Percentiles rank a stretch among this genome's conserved stretches.
Conservation (phyloP, 2,797 vertebrate genomes). For the Cossypha heuglini region DNA sequence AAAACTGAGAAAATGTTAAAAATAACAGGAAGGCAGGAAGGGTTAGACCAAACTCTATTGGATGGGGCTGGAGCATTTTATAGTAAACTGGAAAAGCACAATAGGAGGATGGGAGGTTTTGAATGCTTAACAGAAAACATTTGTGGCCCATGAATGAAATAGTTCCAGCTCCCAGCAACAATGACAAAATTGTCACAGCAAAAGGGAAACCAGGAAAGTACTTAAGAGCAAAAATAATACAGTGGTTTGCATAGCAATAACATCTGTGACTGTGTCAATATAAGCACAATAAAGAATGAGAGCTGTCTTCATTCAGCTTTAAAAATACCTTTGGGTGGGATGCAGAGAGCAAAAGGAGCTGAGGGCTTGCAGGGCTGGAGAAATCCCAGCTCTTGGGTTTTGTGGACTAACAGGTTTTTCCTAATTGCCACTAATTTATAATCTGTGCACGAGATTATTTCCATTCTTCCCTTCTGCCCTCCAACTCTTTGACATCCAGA, state of each 20-base stretch:
- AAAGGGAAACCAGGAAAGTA: constrained; percentile 10
- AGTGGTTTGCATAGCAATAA: neutral
- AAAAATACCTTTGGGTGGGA: constrained; percentile 16
- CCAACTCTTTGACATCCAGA: neutral
- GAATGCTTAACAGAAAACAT: constrained; percentile 2
- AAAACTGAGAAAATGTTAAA: neutral
- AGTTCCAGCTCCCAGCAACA: neutral
- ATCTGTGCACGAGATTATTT: neutral
- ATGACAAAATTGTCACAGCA: neutral
- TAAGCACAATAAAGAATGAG: neutral
- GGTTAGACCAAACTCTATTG: neutral
- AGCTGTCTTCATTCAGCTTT: neutral
- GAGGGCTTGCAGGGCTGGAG: neutral
- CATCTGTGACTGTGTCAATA: neutral
- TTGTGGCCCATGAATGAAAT: constrained; percentile 28
- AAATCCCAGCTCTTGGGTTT: neutral
- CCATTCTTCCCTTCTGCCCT: neutral
- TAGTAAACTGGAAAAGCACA: neutral
- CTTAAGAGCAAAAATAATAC: neutral
- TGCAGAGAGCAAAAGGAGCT: neutral
- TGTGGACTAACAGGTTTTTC: neutral
- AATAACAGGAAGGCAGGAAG: neutral
- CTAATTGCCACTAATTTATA: neutral
- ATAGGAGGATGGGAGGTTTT: neutral
- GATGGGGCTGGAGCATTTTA: neutral